Base-by-base conservation (phyloP, 2,113 vertebrate species). In the Indicator maculatus region DNA sequence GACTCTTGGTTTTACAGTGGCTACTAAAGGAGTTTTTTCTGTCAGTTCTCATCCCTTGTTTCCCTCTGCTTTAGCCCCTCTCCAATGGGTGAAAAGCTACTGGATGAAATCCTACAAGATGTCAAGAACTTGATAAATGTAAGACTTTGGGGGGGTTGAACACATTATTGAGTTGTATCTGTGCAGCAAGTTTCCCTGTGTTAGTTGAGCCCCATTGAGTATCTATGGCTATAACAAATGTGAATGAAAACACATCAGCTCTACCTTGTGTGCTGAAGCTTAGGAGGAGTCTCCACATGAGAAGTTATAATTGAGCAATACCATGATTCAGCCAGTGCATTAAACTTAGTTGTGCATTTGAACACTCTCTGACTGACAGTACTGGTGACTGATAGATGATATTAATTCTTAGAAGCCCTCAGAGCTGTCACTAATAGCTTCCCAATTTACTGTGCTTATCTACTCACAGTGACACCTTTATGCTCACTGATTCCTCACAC, bases 121-220 rank as follows among this genome's bases (percentile, higher is more conserved):
- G 94, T 96, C 80, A 97, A 93, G 65, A 67, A 63, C 12, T 79
- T 94, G 81, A 92, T 95, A 82, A 95, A 93, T 45, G 96, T 97
- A 97, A 95, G 95, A 69, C 52, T 86, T 70, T 16, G 9, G 7
- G 12, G 12, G 3, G 9, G 2, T 5, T 70, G 60, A n/a, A 39
- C 1, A 1, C 45, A 9, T 24, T 80, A 38, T 52, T 4, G 2
- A 67, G n/a, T 20, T 9, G 16, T 60, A 47, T 67, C 41, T 83
- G 27, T 36, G 78, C 61, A 81, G 70, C 27, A 74, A 58, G 66
- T 2, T 2, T n/a, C 38, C 16, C 8, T 1, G 7, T 79, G 55
- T 66, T 70, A 74, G 27, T 47, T 89, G 70, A 89, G 30, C 6
- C 24, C 6, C 59, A 58, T 38, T 5, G 17, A 50, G 14, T 39